Base-by-base conservation (phyloP, 2,797 vertebrate genomes). In the Peromyscus melanophrys region DNA sequence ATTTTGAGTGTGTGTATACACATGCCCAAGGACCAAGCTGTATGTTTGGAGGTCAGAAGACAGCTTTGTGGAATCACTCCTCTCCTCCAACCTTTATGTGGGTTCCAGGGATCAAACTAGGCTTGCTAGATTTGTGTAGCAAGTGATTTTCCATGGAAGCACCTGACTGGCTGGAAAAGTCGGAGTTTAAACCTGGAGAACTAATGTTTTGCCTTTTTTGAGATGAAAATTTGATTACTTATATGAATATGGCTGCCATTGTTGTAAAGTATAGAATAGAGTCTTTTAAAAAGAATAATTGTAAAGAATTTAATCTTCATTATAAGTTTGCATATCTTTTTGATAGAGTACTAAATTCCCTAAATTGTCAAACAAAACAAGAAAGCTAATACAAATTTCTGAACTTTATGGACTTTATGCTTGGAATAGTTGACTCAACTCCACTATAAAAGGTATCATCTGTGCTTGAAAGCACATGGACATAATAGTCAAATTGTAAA, bases 261-360 rank as follows among this genome's bases (percentile, higher is more conserved):
- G 16, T 23, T 84, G 17, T 93, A 16, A 96, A 88, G 34, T 92
- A 84, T 67, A 95, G 73, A 94, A 65, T 69, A 43, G 3, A 94
- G 63, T 34, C 43, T 89, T 95, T 94, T 55, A 61, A 87, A 91
- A 77, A 61, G 17, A 12, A 25, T 92, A 87, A 71, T 95, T 91
- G 2, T 95, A 69, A 95, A 83, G 81, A 84, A 90, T 82, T 96
- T 52, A 93, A 4, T 86, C 82, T 95, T 89, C 17, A 65, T 87
- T 89, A 76, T 96, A 94, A 34, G 1, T 63, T 92, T 90, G 57
- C 96, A 65, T 57, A 92, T 93, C 55, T 82, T 46, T 96, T 94
- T 90, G 9, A 4, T 90, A 78, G 67, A 94, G 76, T 89, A 96
- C 76, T 59, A 87, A 65, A 29, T 77, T 57, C 23, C 55, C 85